A percentile compares a stretch with the other conserved stretches of the same genome.
Evolutionary conservation across 2,113 vertebrate genomes (phyloP).

Genomic region (Rhea americana): DNA sequence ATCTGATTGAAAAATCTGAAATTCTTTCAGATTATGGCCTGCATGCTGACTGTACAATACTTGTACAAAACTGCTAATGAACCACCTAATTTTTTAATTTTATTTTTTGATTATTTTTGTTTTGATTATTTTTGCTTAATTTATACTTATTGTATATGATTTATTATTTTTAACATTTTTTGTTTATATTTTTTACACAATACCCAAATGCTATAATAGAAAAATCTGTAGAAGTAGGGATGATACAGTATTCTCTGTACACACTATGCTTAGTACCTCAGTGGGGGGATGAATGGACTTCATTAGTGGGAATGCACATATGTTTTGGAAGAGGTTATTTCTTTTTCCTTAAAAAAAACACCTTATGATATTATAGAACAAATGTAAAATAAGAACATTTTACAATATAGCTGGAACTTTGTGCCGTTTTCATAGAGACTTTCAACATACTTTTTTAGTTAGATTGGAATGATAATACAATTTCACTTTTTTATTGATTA

Average conservation of each 20-base stretch:
- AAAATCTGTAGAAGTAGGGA: not conserved
- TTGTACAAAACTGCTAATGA: not conserved
- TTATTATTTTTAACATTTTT: too few species aligned
- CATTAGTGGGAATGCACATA: not conserved
- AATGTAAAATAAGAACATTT: not conserved
- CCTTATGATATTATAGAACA: not conserved
- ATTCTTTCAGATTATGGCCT: not conserved
- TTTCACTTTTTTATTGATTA: not conserved
- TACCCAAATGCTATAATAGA: not conserved
- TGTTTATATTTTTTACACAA: too few species aligned
- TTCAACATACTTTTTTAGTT: not conserved
- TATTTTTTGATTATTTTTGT: too few species aligned
- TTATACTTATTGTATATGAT: too few species aligned
- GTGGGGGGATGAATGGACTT: not conserved
- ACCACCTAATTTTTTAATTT: too few species aligned
- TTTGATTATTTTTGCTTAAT: too few species aligned
- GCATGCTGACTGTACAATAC: not conserved
- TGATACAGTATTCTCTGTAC: not conserved
- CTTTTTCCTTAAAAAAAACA: not conserved
- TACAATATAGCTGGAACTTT: not conserved
- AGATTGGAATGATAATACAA: not conserved
- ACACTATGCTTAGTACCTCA: not conserved
- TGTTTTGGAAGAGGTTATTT: not conserved
- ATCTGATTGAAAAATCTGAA: too few species aligned
- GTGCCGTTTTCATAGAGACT: not conserved